These are phyloP conservation scores for Silurus lanzhouensis DNA, from an alignment of 2,797 vertebrate species.

Conservation along the genomic window DNA sequence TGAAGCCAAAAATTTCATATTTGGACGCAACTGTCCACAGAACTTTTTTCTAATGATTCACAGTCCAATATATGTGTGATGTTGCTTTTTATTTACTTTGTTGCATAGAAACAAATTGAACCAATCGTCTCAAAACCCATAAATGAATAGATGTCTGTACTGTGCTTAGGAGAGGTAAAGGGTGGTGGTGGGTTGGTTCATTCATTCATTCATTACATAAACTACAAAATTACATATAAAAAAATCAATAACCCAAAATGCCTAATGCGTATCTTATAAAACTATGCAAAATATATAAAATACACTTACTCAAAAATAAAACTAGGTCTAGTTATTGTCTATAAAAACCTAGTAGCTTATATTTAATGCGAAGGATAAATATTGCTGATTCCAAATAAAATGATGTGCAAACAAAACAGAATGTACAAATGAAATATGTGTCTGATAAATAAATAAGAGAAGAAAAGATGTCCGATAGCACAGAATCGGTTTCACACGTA, in stretches of 20 bases:
- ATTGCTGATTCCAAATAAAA: neutral
- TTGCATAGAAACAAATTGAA: too few species aligned
- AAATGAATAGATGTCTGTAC: too few species aligned
- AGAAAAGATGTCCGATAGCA: neutral
- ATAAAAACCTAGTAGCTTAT: neutral
- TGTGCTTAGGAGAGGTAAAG: too few species aligned
- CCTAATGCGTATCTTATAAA: neutral
- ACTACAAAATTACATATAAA: too few species aligned
- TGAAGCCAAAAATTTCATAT: too few species aligned
- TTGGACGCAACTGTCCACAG: too few species aligned
- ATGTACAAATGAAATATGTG: neutral
- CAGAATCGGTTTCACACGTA: constrained; percentile 80
- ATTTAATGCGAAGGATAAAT: neutral
- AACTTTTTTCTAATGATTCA: too few species aligned
- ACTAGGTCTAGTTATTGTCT: neutral
- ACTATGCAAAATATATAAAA: neutral
- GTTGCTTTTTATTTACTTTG: too few species aligned
- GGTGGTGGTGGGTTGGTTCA: too few species aligned
- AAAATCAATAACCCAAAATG: neutral
- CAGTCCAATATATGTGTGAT: too few species aligned
- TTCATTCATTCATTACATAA: too few species aligned
- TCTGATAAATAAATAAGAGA: constrained; percentile 8
- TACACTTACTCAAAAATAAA: neutral
- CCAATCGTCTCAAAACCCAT: too few species aligned
- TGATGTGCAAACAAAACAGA: neutral